These are phyloP conservation scores for Microtus montanus DNA, from an alignment of 2,113 vertebrate species.

Conservation along the genomic window DNA sequence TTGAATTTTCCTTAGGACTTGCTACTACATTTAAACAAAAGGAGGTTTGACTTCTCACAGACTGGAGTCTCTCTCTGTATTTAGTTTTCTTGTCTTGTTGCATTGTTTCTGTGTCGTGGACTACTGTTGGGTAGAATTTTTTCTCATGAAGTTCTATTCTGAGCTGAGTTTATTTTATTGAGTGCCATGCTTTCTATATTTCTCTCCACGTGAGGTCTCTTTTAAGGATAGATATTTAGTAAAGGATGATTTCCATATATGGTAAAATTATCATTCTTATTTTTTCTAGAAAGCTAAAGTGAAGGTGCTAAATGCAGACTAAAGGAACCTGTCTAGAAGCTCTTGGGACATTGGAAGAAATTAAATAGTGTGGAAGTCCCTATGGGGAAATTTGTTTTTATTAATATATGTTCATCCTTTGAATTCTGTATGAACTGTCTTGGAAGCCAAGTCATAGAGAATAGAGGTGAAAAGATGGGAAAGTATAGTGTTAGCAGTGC, in stretches of 20 bases:
- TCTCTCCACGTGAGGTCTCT: background rate
- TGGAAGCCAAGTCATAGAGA: background rate
- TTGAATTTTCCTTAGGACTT: background rate
- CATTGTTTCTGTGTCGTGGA: constrained; percentile 6
- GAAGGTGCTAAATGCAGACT: background rate
- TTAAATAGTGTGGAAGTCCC: background rate
- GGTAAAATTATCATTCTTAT: background rate
- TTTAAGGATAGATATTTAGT: background rate
- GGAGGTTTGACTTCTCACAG: background rate
- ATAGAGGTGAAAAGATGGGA: background rate
- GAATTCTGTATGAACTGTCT: background rate
- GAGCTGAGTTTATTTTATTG: constrained; percentile 29
- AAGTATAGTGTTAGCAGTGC: background rate
- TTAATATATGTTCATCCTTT: background rate
- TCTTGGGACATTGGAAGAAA: background rate
- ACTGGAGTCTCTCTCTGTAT: background rate
- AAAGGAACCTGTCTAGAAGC: background rate
- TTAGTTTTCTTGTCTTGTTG: constrained; percentile 48
- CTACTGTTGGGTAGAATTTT: background rate
- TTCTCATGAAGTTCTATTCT: background rate
- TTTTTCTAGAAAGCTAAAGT: constrained; percentile 11
- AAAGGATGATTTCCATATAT: background rate
- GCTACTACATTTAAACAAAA: constrained; percentile 4
- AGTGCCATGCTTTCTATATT: background rate
- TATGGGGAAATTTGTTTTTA: background rate